Conservation (phyloP, 2,797 vertebrate species). For the Chrosomus eos region DNA sequence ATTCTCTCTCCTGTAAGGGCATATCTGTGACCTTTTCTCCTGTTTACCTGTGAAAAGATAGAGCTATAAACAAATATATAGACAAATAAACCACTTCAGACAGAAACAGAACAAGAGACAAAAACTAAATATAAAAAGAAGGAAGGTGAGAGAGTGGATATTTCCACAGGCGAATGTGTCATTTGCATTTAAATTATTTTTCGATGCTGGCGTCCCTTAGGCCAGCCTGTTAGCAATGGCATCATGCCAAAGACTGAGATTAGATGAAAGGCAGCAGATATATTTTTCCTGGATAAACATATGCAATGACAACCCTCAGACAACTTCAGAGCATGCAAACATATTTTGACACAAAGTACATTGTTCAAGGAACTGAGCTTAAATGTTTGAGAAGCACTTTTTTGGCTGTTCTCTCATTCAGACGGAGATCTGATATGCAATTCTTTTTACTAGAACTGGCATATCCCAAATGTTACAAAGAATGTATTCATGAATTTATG, state of each 20-base stretch:
- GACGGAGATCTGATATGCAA: not conserved
- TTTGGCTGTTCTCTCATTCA: not conserved
- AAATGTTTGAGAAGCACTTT: not conserved
- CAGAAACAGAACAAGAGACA: conserved; percentile 39
- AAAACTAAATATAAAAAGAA: not conserved
- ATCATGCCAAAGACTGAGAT: conserved; percentile 21
- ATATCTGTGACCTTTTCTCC: conserved; percentile 49
- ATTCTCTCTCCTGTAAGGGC: conserved; percentile 60
- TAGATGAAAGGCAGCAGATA: conserved; percentile 23
- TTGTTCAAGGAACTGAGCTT: not conserved
- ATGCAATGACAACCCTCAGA: not conserved
- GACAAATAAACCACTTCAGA: conserved; percentile 59
- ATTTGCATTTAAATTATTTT: conserved; percentile 60
- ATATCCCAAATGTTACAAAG: not conserved
- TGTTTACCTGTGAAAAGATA: conserved; percentile 38
- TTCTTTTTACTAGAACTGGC: not conserved
- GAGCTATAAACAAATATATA: conserved; percentile 53
- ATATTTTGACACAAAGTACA: not conserved
- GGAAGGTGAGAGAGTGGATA: conserved; percentile 33
- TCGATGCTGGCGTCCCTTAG: conserved; percentile 18
- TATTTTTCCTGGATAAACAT: conserved; percentile 11
- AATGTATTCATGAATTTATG: not conserved
- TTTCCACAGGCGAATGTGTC: conserved; percentile 30
- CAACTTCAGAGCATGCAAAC: not conserved
- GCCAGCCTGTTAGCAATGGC: conserved; percentile 27